These are phyloP conservation scores for Drosophila jambulina DNA, from an alignment of 1,140 invertebrate genomes.

Conservation along the genomic window DNA sequence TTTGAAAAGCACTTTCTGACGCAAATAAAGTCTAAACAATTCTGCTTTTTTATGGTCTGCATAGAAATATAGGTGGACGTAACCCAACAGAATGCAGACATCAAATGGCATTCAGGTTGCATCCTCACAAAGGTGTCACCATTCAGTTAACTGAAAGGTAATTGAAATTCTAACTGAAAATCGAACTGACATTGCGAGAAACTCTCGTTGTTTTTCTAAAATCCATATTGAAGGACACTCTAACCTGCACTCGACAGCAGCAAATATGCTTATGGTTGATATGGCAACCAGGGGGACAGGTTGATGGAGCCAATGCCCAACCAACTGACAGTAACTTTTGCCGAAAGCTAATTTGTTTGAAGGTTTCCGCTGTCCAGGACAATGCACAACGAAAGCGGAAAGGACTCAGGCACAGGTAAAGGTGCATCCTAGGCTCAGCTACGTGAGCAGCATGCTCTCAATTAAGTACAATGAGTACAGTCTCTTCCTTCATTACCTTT, in stretches of 20 bases:
- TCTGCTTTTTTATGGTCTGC: neutral
- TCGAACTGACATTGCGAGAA: neutral
- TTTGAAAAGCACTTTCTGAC: neutral
- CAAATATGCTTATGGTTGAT: neutral
- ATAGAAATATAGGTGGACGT: neutral
- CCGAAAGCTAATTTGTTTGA: constrained; percentile 1
- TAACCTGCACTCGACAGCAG: neutral
- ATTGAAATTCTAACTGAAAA: neutral
- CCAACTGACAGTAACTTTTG: neutral
- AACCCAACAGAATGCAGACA: neutral
- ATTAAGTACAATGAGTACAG: neutral
- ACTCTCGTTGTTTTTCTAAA: neutral
- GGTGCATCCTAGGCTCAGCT: neutral
- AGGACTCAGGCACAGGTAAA: too few relatives aligned
- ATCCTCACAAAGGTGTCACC: neutral
- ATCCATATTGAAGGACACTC: neutral
- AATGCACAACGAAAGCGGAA: neutral
- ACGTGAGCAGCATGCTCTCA: constrained; percentile 23
- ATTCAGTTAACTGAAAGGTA: neutral
- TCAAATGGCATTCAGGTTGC: neutral
- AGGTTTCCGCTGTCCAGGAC: neutral
- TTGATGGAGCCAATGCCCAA: neutral
- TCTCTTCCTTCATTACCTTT: neutral
- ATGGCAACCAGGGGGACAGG: neutral
- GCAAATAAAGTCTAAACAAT: neutral